A percentile compares a stretch with the other conserved stretches of the same genome.
Evolutionary conservation across 2,888 invertebrate genomes (phyloP).

Genomic region (Galerucella calmariensis): DNA sequence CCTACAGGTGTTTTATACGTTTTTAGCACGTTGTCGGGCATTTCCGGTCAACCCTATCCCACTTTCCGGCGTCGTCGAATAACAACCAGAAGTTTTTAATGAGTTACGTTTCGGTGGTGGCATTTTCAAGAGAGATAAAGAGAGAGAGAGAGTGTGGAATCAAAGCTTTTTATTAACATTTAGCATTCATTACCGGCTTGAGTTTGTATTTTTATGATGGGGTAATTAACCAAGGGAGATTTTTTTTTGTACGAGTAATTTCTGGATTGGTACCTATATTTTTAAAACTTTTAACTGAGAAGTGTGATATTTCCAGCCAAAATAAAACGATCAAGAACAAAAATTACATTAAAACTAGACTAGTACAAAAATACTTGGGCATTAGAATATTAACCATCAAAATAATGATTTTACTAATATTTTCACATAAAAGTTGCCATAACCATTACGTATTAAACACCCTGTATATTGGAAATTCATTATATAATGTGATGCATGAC

Average conservation of each 20-base stretch:
- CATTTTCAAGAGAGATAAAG: neutral
- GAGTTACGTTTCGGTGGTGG: constrained; percentile 30
- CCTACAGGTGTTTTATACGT: constrained; percentile 44
- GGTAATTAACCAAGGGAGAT: constrained; percentile 25
- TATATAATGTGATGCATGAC: no score
- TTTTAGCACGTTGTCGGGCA: constrained; percentile 44
- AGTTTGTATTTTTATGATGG: constrained; percentile 13
- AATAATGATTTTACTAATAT: no score
- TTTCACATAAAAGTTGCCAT: no score
- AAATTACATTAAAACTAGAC: no score
- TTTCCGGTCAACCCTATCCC: constrained; percentile 44
- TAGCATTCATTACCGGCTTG: constrained; percentile 27
- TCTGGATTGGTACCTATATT: no score
- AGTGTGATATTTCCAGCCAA: no score
- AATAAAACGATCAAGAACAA: no score
- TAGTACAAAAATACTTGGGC: no score
- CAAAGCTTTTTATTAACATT: constrained; percentile 32
- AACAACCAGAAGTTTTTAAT: constrained; percentile 26
- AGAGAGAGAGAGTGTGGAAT: constrained; percentile 12
- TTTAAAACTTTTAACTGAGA: no score
- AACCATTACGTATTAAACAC: no score
- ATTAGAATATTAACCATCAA: no score
- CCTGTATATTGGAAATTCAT: no score
- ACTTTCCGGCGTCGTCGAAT: constrained; percentile 23
- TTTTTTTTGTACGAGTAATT: neutral